These are phyloP conservation scores for Cheirogaleus major DNA, from an alignment of 2,797 vertebrate genomes.

Conservation along the genomic window DNA sequence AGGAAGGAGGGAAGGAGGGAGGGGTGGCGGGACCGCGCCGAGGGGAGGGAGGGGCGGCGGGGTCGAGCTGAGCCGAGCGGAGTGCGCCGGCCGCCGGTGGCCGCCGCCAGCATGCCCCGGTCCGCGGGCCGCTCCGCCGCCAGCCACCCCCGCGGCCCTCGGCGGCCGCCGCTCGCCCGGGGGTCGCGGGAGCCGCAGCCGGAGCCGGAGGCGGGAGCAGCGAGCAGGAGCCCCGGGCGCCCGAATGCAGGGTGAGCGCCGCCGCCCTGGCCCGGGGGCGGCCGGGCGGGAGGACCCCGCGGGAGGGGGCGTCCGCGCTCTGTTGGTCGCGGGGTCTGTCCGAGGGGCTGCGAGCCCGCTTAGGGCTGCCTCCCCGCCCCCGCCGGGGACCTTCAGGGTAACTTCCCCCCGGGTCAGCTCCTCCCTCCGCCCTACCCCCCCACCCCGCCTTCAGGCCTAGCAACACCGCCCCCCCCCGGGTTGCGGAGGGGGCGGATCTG, in stretches of 20 bases:
- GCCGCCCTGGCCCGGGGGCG: not conserved
- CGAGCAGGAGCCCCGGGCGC: constrained; percentile 41
- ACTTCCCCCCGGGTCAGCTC: constrained; percentile 33
- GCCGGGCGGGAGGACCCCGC: not conserved
- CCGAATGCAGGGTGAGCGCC: constrained; percentile 63
- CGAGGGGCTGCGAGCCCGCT: not conserved
- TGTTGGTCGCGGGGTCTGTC: not conserved
- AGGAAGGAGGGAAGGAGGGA: not conserved
- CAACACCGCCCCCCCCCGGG: not conserved
- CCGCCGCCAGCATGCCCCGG: constrained; percentile 60
- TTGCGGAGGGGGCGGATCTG: not conserved
- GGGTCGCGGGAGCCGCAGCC: constrained; percentile 14
- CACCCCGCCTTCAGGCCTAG: not conserved
- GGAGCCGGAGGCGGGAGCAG: constrained; percentile 51
- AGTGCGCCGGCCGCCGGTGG: not conserved
- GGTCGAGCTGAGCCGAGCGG: not conserved
- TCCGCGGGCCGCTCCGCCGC: constrained; percentile 47
- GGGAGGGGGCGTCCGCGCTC: not conserved
- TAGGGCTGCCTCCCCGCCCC: not conserved
- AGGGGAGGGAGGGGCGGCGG: not conserved
- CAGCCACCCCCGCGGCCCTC: not conserved
- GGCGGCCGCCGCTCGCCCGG: not conserved
- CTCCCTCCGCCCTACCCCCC: not conserved
- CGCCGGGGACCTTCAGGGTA: constrained; percentile 26
- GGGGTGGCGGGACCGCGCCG: not conserved